These are phyloP conservation scores for Lucilia cuprina DNA, from an alignment of 1,140 invertebrate species.

Conservation along the genomic window DNA sequence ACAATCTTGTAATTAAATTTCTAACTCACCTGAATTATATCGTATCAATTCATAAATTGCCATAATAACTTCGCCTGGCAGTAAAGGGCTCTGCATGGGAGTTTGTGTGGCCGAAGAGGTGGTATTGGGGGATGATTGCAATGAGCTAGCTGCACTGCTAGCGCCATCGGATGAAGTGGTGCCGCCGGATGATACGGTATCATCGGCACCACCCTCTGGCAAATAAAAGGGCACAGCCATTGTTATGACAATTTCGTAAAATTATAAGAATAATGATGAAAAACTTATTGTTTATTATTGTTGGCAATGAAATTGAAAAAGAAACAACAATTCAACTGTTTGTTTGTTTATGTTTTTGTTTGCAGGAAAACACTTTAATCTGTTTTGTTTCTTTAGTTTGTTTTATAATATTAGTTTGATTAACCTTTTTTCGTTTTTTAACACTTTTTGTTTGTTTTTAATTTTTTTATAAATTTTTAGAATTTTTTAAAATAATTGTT, in stretches of 20 bases:
- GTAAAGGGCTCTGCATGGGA: conserved; percentile 58
- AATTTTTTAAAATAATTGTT: neutral
- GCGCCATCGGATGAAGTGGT: conserved; percentile 39
- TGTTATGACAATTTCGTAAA: conserved; percentile 29
- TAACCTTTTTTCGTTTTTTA: neutral
- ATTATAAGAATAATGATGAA: neutral
- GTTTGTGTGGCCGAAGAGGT: conserved; percentile 61
- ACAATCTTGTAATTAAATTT: too few relatives aligned
- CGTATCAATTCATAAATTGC: conserved; percentile 55
- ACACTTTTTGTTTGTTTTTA: neutral
- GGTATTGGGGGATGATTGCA: conserved; percentile 55
- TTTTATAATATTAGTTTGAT: neutral
- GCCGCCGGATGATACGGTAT: conserved; percentile 55
- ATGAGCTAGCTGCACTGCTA: conserved; percentile 49
- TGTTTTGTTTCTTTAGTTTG: neutral
- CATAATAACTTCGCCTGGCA: conserved; percentile 53
- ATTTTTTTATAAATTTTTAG: neutral
- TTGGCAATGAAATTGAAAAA: neutral
- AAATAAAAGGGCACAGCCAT: conserved; percentile 62
- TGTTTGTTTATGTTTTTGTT: neutral
- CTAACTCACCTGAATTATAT: conserved; percentile 35
- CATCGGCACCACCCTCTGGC: conserved; percentile 57
- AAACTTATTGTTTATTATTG: neutral
- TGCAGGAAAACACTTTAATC: neutral
- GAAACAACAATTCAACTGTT: neutral